A percentile compares a stretch with the other conserved stretches of the same genome.
Conservation (phyloP, 1,140 invertebrate species). For the Solenopsis fugax region DNA sequence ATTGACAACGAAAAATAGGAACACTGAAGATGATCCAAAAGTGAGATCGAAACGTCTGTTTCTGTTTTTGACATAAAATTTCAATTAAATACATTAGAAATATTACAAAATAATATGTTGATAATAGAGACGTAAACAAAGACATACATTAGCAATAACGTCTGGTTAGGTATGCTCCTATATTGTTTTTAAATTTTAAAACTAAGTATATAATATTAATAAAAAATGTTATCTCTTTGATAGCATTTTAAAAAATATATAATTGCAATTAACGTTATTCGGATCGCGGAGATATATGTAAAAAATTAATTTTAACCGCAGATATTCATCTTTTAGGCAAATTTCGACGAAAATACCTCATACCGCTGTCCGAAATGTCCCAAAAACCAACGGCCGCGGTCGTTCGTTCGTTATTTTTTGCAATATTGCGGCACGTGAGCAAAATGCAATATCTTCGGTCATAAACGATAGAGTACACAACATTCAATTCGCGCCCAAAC, state of each 20-base stretch:
- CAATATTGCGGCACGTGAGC: slow-evolving; percentile 27
- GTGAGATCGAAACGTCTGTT: no score
- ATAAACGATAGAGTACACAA: slow-evolving; percentile 66
- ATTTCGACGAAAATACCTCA: slow-evolving; percentile 17
- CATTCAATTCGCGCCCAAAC: slow-evolving; percentile 71
- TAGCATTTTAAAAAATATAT: neutral
- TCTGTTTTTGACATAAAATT: no score
- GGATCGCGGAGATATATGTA: neutral
- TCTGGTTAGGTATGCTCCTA: no score
- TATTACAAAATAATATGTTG: no score
- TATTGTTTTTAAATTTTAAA: no score
- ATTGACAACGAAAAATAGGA: no score
- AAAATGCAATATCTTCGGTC: slow-evolving; percentile 51
- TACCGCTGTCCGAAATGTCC: neutral
- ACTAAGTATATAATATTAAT: no score
- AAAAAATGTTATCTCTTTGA: neutral
- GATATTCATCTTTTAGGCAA: slow-evolving; percentile 43
- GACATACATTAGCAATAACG: no score
- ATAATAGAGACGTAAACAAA: no score
- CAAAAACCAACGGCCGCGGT: slow-evolving; percentile 24
- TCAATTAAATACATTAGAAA: no score
- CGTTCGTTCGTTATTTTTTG: slow-evolving; percentile 48
- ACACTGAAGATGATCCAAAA: no score
- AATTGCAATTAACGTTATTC: slow-evolving; percentile 10
- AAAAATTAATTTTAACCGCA: slow-evolving; percentile 40